Conservation (phyloP, 2,888 invertebrate species). For the Trachelus iudaicus region DNA sequence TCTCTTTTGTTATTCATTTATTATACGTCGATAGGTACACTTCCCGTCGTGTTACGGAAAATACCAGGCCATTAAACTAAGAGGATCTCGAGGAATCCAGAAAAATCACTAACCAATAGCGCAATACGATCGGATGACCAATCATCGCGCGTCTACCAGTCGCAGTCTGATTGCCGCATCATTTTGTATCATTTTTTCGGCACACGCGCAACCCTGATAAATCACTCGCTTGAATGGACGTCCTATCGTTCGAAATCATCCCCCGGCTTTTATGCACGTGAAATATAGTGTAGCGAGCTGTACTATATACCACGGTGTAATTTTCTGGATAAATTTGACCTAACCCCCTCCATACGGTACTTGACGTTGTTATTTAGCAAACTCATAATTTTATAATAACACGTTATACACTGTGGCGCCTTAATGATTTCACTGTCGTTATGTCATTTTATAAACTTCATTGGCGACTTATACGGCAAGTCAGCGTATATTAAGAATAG, state of each 20-base stretch:
- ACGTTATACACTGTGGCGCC: neutral
- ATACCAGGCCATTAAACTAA: neutral
- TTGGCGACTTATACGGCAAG: neutral
- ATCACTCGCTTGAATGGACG: constrained; percentile 50
- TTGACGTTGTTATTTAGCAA: too few species aligned
- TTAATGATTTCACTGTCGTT: neutral
- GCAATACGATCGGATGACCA: neutral
- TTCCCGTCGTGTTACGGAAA: neutral
- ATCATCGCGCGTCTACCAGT: neutral
- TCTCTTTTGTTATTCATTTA: neutral
- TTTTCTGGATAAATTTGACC: neutral
- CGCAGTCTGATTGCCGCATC: constrained; percentile 35
- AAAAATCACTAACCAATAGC: neutral
- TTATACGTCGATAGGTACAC: neutral
- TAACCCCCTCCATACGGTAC: too few species aligned
- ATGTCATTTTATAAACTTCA: neutral
- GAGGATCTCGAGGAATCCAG: neutral
- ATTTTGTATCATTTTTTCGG: constrained; percentile 62
- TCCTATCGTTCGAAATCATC: constrained; percentile 20
- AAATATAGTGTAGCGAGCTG: neutral
- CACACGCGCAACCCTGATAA: constrained; percentile 57
- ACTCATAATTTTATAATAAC: neutral
- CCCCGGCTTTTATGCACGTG: constrained; percentile 12
- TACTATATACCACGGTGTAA: constrained; percentile 3
- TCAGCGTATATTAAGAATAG: neutral